Evolutionary conservation across 2,113 vertebrate species (phyloP).

Genomic region (Sapajus apella): DNA sequence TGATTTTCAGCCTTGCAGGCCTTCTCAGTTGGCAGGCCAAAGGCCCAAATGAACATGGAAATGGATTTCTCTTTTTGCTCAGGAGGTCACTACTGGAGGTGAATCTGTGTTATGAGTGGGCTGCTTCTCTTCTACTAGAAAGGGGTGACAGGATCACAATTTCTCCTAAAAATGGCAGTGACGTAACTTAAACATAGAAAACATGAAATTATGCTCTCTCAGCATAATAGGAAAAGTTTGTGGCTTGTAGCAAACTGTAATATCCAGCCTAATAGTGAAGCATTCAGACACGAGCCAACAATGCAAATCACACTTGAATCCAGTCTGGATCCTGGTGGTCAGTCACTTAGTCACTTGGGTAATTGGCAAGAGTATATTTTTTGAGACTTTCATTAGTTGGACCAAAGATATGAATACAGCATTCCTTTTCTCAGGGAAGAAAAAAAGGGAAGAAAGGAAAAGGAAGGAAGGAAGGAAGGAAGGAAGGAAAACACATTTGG

Average conservation of each 20-base stretch:
- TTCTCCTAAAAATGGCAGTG: neutral
- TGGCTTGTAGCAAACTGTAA: neutral
- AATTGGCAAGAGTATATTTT: neutral
- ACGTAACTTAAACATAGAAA: neutral
- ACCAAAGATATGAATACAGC: neutral
- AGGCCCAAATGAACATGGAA: slow-evolving; percentile 30
- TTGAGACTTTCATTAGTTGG: neutral
- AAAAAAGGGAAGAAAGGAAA: neutral
- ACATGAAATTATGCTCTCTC: neutral
- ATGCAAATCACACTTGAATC: neutral
- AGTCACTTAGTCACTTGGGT: neutral
- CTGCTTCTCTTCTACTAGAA: neutral
- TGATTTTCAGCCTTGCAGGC: neutral
- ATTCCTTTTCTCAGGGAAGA: neutral
- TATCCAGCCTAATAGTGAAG: no score
- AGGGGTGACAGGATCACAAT: neutral
- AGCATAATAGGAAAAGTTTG: neutral
- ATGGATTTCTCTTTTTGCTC: slow-evolving; percentile 6
- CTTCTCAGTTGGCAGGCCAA: slow-evolving; percentile 22
- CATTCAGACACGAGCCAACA: neutral
- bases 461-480: no score
- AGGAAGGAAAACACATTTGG: neutral
- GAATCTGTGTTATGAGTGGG: neutral
- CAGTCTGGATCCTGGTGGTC: neutral
- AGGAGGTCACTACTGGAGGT: neutral